phyloP scores from a whole-genome alignment of 2,888 invertebrate genomes.

The Plutella xylostella region DNA sequence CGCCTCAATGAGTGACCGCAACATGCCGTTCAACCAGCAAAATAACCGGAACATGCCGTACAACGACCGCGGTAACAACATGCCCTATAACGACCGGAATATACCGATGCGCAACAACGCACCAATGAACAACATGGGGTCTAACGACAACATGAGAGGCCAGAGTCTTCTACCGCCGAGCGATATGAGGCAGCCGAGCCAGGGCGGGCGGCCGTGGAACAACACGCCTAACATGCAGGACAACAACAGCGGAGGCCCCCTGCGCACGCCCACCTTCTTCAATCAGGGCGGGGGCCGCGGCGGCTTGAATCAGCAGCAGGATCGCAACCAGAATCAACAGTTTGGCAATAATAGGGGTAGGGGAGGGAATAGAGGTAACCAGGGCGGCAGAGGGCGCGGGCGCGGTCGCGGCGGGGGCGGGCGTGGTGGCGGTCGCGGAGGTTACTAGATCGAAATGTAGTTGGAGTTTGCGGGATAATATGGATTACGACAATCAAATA shows the following conservation, averaged over 20 bases:
- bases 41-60: background rate
- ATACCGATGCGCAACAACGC: background rate
- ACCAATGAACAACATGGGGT: background rate
- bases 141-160: background rate
- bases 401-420: conserved; percentile 14
- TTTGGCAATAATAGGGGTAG: background rate
- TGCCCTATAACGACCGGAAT: background rate
- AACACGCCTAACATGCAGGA: background rate
- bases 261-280: background rate
- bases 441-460: conserved; percentile 18
- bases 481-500: no score
- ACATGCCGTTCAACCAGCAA: background rate
- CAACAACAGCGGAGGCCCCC: background rate
- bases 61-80: background rate
- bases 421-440: conserved; percentile 36
- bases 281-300: background rate
- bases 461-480: no score
- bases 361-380: background rate
- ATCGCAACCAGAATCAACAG: conserved; percentile 2
- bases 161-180: background rate
- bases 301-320: background rate
- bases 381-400: conserved; percentile 15
- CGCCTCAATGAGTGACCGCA: background rate
- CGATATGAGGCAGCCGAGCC: background rate
- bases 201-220: background rate